A percentile compares a stretch with the other conserved stretches of the same genome.
Conservation (phyloP, 2,888 invertebrate genomes). For the Zygothrica quintamaculata region DNA sequence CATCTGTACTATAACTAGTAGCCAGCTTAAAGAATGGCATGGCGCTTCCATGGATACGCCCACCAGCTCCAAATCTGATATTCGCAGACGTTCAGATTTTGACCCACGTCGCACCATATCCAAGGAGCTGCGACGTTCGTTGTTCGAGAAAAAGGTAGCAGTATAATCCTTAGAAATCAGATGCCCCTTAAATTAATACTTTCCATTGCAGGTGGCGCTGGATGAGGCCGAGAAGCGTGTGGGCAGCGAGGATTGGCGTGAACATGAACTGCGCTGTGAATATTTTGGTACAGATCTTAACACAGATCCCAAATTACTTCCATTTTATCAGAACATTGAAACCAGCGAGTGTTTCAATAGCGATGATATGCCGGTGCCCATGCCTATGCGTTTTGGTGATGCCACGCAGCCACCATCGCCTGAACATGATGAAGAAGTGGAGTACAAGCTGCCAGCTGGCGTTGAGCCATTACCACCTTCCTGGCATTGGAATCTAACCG, state of each 20-base stretch:
- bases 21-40: slow-evolving; percentile 47
- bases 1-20: slow-evolving; percentile 63
- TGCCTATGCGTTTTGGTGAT: slow-evolving; percentile 82
- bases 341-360: slow-evolving; percentile 84
- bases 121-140: slow-evolving; percentile 82
- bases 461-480: slow-evolving; percentile 89
- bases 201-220: slow-evolving; percentile 78
- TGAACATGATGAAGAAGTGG: slow-evolving; percentile 43
- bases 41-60: slow-evolving; percentile 7
- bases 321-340: slow-evolving; percentile 82
- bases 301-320: slow-evolving; percentile 78
- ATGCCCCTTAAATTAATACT: too few species aligned
- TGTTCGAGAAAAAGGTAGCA: slow-evolving; percentile 84
- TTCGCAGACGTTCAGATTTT: slow-evolving; percentile 34
- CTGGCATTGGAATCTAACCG: slow-evolving; percentile 94
- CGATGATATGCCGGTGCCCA: slow-evolving; percentile 75
- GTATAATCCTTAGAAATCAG: too few species aligned
- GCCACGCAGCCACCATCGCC: slow-evolving; percentile 55
- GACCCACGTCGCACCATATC: slow-evolving; percentile 68
- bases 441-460: slow-evolving; percentile 85
- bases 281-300: slow-evolving; percentile 83
- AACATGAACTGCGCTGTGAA: slow-evolving; percentile 83
- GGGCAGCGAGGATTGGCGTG: slow-evolving; percentile 80
- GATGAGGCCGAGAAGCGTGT: slow-evolving; percentile 83
- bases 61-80: slow-evolving; percentile 31